These are phyloP conservation scores for Phrynosoma blainvillii DNA, from an alignment of 2,113 vertebrate species.

Conservation along the genomic window DNA sequence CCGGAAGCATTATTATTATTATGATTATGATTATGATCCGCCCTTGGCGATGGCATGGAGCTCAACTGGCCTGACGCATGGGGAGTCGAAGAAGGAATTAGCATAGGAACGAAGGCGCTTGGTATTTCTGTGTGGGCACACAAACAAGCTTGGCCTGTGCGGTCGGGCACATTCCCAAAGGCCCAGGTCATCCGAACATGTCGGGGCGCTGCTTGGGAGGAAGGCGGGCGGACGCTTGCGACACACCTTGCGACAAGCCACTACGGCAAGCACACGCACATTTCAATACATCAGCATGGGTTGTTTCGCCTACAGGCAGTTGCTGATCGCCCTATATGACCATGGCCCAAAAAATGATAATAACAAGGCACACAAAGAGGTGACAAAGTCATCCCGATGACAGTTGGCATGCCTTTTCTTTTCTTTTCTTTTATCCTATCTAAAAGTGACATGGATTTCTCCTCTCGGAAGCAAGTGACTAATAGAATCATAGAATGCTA, in stretches of 20 bases:
- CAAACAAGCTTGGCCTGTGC: neutral
- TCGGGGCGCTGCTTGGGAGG: too few species aligned
- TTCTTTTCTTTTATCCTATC: neutral
- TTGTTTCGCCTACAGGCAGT: neutral
- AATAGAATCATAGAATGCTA: too few species aligned
- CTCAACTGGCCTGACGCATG: neutral
- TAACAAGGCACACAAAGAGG: neutral
- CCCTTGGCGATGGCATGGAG: conserved; percentile 1
- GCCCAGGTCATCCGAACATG: too few species aligned
- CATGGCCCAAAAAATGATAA: neutral
- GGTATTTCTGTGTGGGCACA: neutral
- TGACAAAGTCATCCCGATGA: neutral
- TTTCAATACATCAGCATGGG: neutral
- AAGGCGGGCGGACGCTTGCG: too few species aligned
- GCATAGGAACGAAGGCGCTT: neutral
- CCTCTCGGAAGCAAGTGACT: neutral
- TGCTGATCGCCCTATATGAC: neutral
- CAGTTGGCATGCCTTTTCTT: too few species aligned
- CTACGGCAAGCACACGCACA: neutral
- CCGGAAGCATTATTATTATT: neutral
- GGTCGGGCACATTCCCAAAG: too few species aligned
- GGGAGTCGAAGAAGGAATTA: neutral
- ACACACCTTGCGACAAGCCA: neutral
- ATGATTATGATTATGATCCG: too few species aligned
- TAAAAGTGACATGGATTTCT: neutral